Evolutionary conservation across 2,797 vertebrate genomes (phyloP).

Genomic region (Macropus fuliginosus): DNA sequence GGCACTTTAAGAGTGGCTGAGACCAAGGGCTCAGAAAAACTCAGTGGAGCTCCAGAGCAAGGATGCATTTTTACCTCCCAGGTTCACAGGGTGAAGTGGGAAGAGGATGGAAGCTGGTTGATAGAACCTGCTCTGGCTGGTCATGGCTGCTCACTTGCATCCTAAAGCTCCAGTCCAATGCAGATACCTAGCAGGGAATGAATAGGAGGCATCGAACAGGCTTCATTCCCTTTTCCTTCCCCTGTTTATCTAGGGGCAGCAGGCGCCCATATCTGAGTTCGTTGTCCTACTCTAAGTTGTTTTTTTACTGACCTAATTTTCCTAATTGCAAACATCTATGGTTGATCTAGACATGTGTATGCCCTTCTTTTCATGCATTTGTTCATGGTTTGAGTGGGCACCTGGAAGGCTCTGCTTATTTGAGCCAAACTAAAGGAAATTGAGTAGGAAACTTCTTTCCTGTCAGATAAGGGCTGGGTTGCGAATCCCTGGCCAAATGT

Average conservation of each 20-base stretch:
- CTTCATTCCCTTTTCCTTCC: neutral
- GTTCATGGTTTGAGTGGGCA: neutral
- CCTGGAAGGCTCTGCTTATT: neutral
- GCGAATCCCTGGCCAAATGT: neutral
- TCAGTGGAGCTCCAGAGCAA: neutral
- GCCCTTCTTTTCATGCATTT: neutral
- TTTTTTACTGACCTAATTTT: neutral
- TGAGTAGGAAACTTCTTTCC: neutral
- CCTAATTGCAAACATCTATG: neutral
- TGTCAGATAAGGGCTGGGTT: neutral
- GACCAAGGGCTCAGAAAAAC: neutral
- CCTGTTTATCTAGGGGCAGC: neutral
- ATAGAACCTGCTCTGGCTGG: neutral
- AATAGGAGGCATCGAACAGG: neutral
- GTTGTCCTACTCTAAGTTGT: neutral
- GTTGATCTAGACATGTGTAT: neutral
- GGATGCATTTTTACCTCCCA: neutral
- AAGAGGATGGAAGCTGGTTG: neutral
- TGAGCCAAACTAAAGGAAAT: neutral
- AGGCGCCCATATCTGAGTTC: neutral
- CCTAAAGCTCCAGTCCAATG: neutral
- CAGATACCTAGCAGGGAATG: neutral
- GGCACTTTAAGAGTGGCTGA: neutral
- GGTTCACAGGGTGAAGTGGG: neutral
- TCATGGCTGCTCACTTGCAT: neutral